phyloP scores from a whole-genome alignment of 1,140 invertebrate species.

The Aphidius gifuensis region DNA sequence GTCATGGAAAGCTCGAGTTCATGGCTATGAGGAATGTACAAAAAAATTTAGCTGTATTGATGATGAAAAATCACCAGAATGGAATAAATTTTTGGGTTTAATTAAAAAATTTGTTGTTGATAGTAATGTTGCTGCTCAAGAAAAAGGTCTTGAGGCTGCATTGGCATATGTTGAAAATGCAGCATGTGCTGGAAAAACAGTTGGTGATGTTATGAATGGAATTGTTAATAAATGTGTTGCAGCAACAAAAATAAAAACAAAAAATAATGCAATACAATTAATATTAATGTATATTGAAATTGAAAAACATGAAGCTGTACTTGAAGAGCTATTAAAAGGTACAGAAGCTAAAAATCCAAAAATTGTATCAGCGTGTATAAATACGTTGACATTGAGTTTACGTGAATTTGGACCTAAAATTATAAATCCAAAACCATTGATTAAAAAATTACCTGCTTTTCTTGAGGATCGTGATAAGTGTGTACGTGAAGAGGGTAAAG shows the following conservation, averaged over 20 bases:
- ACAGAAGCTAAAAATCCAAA: slow-evolving; percentile 96
- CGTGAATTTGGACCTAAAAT: slow-evolving; percentile 91
- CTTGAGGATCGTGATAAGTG: slow-evolving; percentile 89
- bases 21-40: slow-evolving; percentile 89
- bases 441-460: slow-evolving; percentile 82
- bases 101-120: slow-evolving; percentile 95
- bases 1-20: slow-evolving; percentile 90
- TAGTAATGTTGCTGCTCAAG: slow-evolving; percentile 92
- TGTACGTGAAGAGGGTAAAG: slow-evolving; percentile 88
- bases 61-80: slow-evolving; percentile 92
- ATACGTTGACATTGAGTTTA: slow-evolving; percentile 70
- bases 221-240: slow-evolving; percentile 90
- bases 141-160: slow-evolving; percentile 91
- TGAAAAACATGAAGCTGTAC: slow-evolving; percentile 87
- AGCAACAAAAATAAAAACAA: slow-evolving; percentile 86
- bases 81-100: slow-evolving; percentile 85
- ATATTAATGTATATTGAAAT: slow-evolving; percentile 93
- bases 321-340: slow-evolving; percentile 90
- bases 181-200: slow-evolving; percentile 74
- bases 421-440: slow-evolving; percentile 81
- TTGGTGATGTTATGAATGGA: slow-evolving; percentile 83
- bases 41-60: slow-evolving; percentile 83
- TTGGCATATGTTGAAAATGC: slow-evolving; percentile 89
- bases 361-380: slow-evolving; percentile 83
- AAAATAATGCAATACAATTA: slow-evolving; percentile 85